Evolutionary conservation across 2,113 vertebrate genomes (phyloP).

Genomic region (Leiothrix lutea): DNA sequence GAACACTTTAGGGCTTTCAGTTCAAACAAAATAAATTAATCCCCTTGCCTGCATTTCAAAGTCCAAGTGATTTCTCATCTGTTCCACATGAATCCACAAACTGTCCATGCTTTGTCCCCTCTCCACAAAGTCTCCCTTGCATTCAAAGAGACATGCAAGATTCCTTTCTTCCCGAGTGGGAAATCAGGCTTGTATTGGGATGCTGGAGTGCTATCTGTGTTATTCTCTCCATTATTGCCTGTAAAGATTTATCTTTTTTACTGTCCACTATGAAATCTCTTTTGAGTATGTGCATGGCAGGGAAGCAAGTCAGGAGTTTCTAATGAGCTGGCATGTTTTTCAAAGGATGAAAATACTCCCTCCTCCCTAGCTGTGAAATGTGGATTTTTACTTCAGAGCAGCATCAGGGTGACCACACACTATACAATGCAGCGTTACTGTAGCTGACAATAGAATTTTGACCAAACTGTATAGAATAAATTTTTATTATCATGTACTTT

Average conservation of each 20-base stretch:
- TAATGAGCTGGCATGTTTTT: not conserved
- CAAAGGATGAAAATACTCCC: not conserved
- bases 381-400: not conserved
- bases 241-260: not conserved
- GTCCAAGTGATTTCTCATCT: not conserved
- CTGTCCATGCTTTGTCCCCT: rapidly evolving
- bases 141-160: not conserved
- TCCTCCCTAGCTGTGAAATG: not conserved
- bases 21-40: not conserved
- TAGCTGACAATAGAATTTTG: not conserved
- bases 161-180: not conserved
- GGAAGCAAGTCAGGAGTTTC: not conserved
- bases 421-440: not conserved
- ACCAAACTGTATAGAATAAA: not conserved
- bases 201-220: not conserved
- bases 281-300: not conserved
- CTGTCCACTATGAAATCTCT: not conserved
- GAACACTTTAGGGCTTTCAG: not conserved
- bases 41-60: not conserved
- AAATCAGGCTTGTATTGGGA: not conserved
- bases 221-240: not conserved
- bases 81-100: not conserved
- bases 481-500: not conserved
- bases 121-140: not conserved
- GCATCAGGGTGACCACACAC: not conserved